Evolutionary conservation across 1,140 invertebrate genomes (phyloP), one percentile per base, ranked within the genome.

Genomic region (Drosophila biarmipes): DNA sequence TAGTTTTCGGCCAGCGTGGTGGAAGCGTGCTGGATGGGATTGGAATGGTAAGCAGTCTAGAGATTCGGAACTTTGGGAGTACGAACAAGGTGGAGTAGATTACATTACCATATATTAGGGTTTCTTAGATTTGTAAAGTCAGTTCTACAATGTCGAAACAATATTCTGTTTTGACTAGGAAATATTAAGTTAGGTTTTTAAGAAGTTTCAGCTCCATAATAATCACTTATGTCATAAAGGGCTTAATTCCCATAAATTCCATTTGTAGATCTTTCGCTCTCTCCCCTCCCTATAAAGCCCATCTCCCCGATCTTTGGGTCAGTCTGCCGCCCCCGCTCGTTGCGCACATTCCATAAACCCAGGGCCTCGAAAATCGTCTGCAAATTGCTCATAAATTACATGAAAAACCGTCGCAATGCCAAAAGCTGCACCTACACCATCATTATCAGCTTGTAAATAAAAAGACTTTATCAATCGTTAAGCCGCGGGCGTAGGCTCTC

Each of bases 401-500:
- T 48, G 68, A 64, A 69, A 71, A 74, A 59, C 63, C 69, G 61
- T 87, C 78, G 74, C 78, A 86, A 85, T 80, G 74, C 68, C 78
- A 74, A 81, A 85, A 76, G 57, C 80, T 79, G 84, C 82, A 77
- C 82, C 84, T 87, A 87, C 82, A 87, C 82, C 82, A 89, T 87
- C 84, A 87, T 87, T 87, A 87, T 87, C 84, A 87, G 84, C 84
- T 87, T 87, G 80, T 87, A 87, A 87, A 87, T 87, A 87, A 87
- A 87, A 87, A 87, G 84, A 89, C 84, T 87, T 87, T 90, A 87
- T 87, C 84, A 87, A 89, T 87, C 79, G 79, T 72, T 82, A 66
- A 75, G 84, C 84, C 84, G 52, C 27, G 21, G 56, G 81, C 82
- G 73, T 43, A 53, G 35, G 6, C 43, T 31, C 49, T 24, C 37